These are phyloP conservation scores for Synchiropus splendidus DNA, from an alignment of 2,113 vertebrate species.

Conservation along the genomic window DNA sequence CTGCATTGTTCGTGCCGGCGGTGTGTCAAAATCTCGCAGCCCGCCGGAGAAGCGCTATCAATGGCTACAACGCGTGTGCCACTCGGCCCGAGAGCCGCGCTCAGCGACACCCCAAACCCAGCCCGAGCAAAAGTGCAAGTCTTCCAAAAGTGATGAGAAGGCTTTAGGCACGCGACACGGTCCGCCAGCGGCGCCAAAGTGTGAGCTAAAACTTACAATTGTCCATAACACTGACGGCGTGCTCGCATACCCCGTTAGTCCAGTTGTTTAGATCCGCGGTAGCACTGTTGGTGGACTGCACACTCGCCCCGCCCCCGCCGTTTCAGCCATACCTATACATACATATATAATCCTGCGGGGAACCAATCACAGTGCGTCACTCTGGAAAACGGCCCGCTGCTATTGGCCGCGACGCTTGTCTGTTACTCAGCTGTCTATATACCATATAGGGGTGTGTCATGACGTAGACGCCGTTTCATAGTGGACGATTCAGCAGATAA, in stretches of 20 bases:
- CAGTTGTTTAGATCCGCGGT: conserved; percentile 40
- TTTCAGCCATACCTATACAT: conserved; percentile 60
- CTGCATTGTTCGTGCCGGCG: conserved; percentile 22
- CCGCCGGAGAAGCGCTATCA: conserved; percentile 26
- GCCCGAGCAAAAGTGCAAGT: not conserved
- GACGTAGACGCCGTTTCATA: conserved; percentile 47
- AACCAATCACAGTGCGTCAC: conserved; percentile 51
- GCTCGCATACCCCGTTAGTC: conserved; percentile 36
- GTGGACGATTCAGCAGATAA: conserved; percentile 33
- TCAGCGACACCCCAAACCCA: no score
- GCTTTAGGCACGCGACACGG: no score
- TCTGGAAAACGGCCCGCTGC: not conserved
- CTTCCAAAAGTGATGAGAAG: not conserved
- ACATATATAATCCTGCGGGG: conserved; percentile 20
- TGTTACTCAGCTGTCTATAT: conserved; percentile 39
- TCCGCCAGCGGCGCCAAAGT: not conserved
- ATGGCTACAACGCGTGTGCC: conserved; percentile 22
- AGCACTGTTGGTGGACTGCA: conserved; percentile 54
- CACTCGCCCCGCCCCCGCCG: conserved; percentile 48
- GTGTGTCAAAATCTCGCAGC: conserved; percentile 35
- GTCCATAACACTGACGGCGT: conserved; percentile 40
- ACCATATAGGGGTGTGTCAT: conserved; percentile 70
- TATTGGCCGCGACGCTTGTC: conserved; percentile 49
- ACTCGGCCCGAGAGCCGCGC: no score
- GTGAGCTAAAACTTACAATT: conserved; percentile 55